Evolutionary conservation across 1,140 invertebrate species (phyloP).

Genomic region (Zaprionus camerounensis): DNA sequence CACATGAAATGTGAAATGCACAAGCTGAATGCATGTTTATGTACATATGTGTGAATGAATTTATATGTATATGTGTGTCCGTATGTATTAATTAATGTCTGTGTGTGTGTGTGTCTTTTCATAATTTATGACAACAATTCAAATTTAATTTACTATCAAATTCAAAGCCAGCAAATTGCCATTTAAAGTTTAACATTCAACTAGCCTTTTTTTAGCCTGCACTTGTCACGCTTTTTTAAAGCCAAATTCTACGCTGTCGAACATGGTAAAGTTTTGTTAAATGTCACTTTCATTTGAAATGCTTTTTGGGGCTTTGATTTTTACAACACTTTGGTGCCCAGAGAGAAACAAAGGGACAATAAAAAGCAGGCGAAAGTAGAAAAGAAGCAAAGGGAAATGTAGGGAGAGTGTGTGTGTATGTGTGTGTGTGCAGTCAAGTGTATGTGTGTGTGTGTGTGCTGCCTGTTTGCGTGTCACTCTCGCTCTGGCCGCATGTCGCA

Average conservation of each 20-base stretch:
- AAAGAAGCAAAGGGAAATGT: slow-evolving; percentile 13
- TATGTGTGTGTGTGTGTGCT: slow-evolving; percentile 12
- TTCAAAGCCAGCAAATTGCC: background rate
- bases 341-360: slow-evolving; percentile 40
- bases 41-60: background rate
- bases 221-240: slow-evolving; percentile 17
- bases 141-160: slow-evolving; percentile 52
- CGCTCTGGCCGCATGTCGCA: slow-evolving; percentile 41
- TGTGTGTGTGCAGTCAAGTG: slow-evolving; percentile 14
- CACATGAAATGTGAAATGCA: slow-evolving; percentile 54
- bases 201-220: background rate
- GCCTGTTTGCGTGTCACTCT: slow-evolving; percentile 34
- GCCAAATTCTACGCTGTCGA: background rate
- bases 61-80: slow-evolving; percentile 2
- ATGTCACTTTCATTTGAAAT: slow-evolving; percentile 63
- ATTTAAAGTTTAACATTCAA: background rate
- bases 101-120: slow-evolving; percentile 49
- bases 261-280: slow-evolving; percentile 28
- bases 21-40: background rate
- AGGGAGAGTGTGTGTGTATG: background rate
- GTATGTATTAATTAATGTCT: background rate
- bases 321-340: slow-evolving; percentile 13
- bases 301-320: slow-evolving; percentile 75
- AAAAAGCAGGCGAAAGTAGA: background rate
- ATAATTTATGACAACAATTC: slow-evolving; percentile 68